Evolutionary conservation across 1,140 invertebrate species (phyloP).

Genomic region (Aphis gossypii): DNA sequence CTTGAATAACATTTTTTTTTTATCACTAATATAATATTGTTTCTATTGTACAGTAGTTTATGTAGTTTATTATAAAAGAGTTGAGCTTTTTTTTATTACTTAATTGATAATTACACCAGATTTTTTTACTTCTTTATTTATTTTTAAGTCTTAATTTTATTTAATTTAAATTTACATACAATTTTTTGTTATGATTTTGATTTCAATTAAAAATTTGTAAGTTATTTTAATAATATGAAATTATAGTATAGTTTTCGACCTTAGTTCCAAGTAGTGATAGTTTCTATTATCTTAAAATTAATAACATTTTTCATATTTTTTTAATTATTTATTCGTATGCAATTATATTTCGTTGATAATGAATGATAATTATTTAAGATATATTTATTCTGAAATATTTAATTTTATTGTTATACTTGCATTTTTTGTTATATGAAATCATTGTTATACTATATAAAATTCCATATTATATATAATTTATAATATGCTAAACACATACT

Average conservation of each 20-base stretch:
- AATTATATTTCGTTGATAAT: background rate
- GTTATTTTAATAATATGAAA: background rate
- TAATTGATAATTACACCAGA: background rate
- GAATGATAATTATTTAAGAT: background rate
- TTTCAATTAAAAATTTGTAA: background rate
- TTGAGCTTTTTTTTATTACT: background rate
- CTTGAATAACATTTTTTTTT: background rate
- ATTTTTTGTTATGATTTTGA: slow-evolving; percentile 3
- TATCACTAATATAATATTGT: background rate
- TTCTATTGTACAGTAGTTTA: background rate
- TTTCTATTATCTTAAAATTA: background rate
- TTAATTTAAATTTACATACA: background rate
- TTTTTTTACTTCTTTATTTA: background rate
- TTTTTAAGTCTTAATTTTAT: background rate
- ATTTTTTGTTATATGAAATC: too few species aligned
- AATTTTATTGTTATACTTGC: background rate
- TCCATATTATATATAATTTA: background rate
- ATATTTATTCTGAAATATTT: background rate
- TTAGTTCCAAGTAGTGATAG: background rate
- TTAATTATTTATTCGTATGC: background rate
- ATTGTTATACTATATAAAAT: background rate
- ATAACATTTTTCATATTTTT: background rate
- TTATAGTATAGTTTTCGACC: background rate
- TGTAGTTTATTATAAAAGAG: background rate
- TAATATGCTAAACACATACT: background rate